Percentiles rank a stretch among this genome's conserved stretches.
phyloP scores from a whole-genome alignment of 1,140 invertebrate species.

The Drosophila repleta region DNA sequence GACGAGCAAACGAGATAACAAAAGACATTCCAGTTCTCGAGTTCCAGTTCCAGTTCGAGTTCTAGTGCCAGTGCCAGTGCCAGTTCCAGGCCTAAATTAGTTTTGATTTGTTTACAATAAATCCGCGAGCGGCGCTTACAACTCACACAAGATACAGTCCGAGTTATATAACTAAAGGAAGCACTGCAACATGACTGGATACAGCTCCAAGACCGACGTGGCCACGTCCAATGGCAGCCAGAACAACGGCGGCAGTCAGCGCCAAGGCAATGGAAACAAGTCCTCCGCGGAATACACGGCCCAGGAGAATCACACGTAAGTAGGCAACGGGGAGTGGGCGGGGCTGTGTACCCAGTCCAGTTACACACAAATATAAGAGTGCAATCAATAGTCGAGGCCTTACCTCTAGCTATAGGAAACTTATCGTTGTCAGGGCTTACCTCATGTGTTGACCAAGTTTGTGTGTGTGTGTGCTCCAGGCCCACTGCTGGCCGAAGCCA shows the following conservation, averaged over 20 bases:
- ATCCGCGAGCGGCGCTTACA: constrained; percentile 2
- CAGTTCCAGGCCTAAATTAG: constrained; percentile 60
- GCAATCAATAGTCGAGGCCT: constrained; percentile 48
- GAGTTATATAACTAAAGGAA: constrained; percentile 35
- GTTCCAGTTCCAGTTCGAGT: no score
- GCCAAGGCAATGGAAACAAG: constrained; percentile 35
- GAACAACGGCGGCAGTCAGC: constrained; percentile 14
- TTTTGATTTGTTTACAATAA: constrained; percentile 36
- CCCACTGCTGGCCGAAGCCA: no score
- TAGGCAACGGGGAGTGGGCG: neutral
- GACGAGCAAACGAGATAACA: constrained; percentile 58
- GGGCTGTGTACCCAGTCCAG: neutral
- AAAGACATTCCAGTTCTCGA: constrained; percentile 39
- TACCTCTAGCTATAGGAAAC: neutral
- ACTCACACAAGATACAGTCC: neutral
- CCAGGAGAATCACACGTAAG: constrained; percentile 68
- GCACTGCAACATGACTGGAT: constrained; percentile 59
- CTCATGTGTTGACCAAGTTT: no score
- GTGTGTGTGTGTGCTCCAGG: no score
- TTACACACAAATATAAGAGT: neutral
- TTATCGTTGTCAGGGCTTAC: no score
- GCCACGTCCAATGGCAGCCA: constrained; percentile 57
- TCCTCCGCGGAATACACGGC: constrained; percentile 49
- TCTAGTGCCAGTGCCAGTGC: no score
- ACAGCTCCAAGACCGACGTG: constrained; percentile 60